Conservation (phyloP, 2,113 vertebrate species). For the Ivindomyrus marchei region DNA sequence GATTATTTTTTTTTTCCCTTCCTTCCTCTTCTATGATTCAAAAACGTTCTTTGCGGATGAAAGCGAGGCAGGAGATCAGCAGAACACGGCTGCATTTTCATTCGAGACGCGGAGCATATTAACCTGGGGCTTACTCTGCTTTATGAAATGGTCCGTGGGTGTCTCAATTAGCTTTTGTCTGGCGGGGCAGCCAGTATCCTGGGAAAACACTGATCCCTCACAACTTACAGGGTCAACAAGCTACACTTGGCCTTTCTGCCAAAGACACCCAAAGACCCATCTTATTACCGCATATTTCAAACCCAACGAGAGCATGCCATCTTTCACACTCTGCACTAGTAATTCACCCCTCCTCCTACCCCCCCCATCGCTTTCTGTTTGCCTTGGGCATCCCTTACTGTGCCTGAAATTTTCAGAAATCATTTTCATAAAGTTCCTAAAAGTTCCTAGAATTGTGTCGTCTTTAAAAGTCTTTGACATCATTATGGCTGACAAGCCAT, state of each 20-base stretch:
- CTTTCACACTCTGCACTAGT: neutral
- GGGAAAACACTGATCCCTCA: conserved; percentile 57
- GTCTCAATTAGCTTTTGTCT: conserved; percentile 14
- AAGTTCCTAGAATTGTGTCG: neutral
- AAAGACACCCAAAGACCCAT: conserved; percentile 54
- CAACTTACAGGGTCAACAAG: conserved; percentile 49
- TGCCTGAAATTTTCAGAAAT: neutral
- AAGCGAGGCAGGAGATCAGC: conserved; percentile 32
- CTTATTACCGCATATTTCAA: conserved; percentile 55
- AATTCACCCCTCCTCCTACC: neutral
- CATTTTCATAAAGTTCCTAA: neutral
- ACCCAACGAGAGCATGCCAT: conserved; percentile 26
- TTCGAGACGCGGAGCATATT: neutral
- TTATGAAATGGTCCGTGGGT: conserved; percentile 5
- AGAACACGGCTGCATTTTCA: neutral
- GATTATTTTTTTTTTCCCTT: conserved; percentile 56
- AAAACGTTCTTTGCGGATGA: conserved; percentile 58
- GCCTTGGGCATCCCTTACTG: neutral
- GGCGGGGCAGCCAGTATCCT: conserved; percentile 51
- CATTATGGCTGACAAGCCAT: neutral
- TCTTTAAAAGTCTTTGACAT: neutral
- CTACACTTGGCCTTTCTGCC: conserved; percentile 47
- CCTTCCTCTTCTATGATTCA: conserved; percentile 46
- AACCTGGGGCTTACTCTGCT: conserved; percentile 10
- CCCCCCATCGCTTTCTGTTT: neutral